These are phyloP conservation scores for Drosophila pectinifera DNA, from an alignment of 1,140 invertebrate species.

Conservation along the genomic window DNA sequence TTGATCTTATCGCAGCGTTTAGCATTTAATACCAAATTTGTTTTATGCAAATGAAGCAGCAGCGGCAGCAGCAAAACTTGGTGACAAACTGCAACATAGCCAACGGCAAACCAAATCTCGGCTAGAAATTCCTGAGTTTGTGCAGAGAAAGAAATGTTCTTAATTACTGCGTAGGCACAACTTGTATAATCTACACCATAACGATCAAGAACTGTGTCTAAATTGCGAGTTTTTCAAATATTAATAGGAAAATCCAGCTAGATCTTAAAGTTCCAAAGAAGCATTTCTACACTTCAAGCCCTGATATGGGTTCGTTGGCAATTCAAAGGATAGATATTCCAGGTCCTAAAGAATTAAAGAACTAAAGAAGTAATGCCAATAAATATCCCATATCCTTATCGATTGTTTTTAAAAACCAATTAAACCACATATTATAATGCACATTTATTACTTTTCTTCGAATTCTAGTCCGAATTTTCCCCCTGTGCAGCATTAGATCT, in stretches of 20 bases:
- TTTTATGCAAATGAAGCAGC: slow-evolving; percentile 81
- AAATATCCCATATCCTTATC: too few species aligned
- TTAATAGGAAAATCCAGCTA: background rate
- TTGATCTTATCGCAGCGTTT: slow-evolving; percentile 73
- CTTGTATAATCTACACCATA: too few species aligned
- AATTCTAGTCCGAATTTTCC: background rate
- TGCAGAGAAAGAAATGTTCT: slow-evolving; percentile 30
- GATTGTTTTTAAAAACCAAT: too few species aligned
- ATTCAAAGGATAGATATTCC: too few species aligned
- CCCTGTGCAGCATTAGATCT: slow-evolving; percentile 59
- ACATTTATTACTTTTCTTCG: too few species aligned
- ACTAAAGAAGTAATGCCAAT: too few species aligned
- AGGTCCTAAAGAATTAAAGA: too few species aligned
- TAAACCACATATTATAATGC: too few species aligned
- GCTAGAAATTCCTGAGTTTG: slow-evolving; percentile 17
- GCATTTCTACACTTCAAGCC: background rate
- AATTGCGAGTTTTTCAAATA: background rate
- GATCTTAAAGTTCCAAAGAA: background rate
- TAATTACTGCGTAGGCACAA: background rate
- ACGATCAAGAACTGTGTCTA: too few species aligned
- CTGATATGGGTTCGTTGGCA: background rate
- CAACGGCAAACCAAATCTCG: slow-evolving; percentile 42
- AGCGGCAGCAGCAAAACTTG: slow-evolving; percentile 50
- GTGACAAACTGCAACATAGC: slow-evolving; percentile 50
- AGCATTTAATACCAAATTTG: slow-evolving; percentile 84